Base-by-base conservation (phyloP, 2,113 vertebrate species). In the Mormoops blainvillei region DNA sequence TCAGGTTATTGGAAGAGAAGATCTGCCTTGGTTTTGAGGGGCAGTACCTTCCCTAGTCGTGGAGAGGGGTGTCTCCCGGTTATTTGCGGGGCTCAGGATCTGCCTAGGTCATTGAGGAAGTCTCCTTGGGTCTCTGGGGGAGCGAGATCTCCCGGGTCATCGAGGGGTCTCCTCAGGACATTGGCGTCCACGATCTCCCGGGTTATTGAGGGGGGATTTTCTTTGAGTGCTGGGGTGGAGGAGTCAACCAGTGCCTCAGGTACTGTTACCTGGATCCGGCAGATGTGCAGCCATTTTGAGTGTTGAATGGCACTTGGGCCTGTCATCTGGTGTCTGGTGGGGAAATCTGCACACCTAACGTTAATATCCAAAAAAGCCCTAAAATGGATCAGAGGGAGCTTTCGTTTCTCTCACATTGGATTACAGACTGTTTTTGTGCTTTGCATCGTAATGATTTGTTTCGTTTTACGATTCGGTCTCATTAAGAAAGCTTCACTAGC, bases 201-300 rank as follows among this genome's bases (percentile, higher is more conserved):
- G 22, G n/a, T 83, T 38, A 12, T 20, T 7, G 45, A 15, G 54
- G n/a, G 48, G 73, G 9, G 9, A n/a, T 18, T 73, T 50, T 86
- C 41, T 41, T 2, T 16, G 54, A 80, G 48, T 43, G 38, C 85
- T 73, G 12, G 58, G 65, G n/a, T 56, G 54, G n/a, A 48, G 84
- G 87, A n/a, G 41, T 73, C 80, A 36, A 20, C 58, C 54, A 14
- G 19, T 22, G 20, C 54, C 70, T 74, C 94, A 92, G 92, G 95
- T 93, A 31, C 70, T 43, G 36, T 58, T 91, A 97, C 95, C 96
- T 95, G 87, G 48, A 41, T n/a, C 90, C n/a, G 7, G 61, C 83
- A 56, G 70, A n/a, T 28, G 74, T 93, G 95, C 95, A 95, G 97
- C 97, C 97, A 97, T 98, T 87, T 97, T 97, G 97, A 65, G 65